Conservation (phyloP, 2,113 vertebrate genomes). For the Bufo gargarizans region DNA sequence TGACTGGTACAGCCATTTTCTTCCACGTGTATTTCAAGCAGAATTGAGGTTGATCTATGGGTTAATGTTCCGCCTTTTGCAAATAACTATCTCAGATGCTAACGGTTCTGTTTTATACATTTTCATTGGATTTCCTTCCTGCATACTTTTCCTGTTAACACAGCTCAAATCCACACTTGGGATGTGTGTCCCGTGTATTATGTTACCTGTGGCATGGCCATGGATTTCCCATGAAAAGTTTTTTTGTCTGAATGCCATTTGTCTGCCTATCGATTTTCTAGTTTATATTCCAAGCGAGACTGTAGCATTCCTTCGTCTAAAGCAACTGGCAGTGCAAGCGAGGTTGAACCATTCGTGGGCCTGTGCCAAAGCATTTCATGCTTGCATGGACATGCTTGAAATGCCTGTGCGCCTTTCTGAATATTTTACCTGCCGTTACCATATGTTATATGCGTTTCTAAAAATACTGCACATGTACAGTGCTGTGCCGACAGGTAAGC, state of each 20-base stretch:
- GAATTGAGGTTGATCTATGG: not conserved
- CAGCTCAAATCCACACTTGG: slow-evolving; percentile 24
- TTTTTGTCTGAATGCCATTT: slow-evolving; percentile 57
- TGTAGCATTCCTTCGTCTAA: slow-evolving; percentile 55
- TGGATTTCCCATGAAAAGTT: slow-evolving; percentile 47
- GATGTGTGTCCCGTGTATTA: slow-evolving; percentile 1
- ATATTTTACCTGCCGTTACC: slow-evolving; percentile 47
- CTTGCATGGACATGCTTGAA: slow-evolving; percentile 57
- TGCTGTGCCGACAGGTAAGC: not conserved
- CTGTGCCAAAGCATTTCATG: slow-evolving; percentile 52
- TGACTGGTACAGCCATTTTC: not conserved
- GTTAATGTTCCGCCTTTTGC: not conserved
- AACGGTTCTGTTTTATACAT: slow-evolving; percentile 23
- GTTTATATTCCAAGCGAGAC: slow-evolving; percentile 38
- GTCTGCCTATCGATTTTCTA: slow-evolving; percentile 56
- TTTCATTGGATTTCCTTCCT: slow-evolving; percentile 24
- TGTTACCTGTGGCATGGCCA: slow-evolving; percentile 39
- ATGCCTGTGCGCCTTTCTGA: slow-evolving; percentile 48
- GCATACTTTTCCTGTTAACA: slow-evolving; percentile 27
- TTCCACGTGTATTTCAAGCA: not conserved
- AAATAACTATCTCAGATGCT: slow-evolving; percentile 9
- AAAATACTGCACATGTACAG: slow-evolving; percentile 1
- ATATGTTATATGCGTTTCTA: slow-evolving; percentile 20
- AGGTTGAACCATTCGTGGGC: slow-evolving; percentile 51
- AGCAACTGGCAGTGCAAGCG: slow-evolving; percentile 55